Conservation (phyloP, 2,113 vertebrate species). For the Ondatra zibethicus region DNA sequence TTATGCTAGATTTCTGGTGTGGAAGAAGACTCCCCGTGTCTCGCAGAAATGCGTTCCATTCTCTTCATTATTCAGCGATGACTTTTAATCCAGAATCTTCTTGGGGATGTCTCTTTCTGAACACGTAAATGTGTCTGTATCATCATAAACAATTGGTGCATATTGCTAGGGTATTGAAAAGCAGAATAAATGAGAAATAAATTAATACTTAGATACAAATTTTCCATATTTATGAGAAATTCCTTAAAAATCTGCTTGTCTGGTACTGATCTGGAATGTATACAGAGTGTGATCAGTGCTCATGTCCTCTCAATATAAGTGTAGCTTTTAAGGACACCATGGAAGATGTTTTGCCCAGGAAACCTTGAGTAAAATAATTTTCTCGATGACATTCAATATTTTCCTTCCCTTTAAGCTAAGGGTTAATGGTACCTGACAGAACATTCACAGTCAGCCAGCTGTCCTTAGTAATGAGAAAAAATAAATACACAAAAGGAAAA, state of each 20-base stretch:
- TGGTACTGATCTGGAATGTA: neutral
- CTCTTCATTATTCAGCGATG: neutral
- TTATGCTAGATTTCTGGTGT: constrained; percentile 37
- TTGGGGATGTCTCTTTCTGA: neutral
- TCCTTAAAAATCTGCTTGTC: neutral
- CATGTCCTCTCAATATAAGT: neutral
- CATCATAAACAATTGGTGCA: neutral
- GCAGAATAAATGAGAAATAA: neutral
- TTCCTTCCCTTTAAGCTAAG: constrained; percentile 65
- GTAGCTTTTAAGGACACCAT: neutral
- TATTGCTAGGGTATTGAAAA: neutral
- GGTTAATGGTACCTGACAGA: constrained; percentile 73
- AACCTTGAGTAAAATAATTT: constrained; percentile 44
- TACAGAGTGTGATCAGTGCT: neutral
- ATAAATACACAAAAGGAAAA: constrained; percentile 71
- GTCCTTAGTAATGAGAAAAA: constrained; percentile 70
- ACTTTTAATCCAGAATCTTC: neutral
- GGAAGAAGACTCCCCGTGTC: neutral
- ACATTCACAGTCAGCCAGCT: constrained; percentile 71
- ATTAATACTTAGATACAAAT: neutral
- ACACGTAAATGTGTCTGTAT: neutral
- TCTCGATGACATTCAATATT: constrained; percentile 58
- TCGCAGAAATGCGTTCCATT: neutral
- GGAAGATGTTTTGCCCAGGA: neutral
- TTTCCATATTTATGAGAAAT: neutral